phyloP scores from a whole-genome alignment of 2,888 invertebrate genomes.

The Agrotis clavis region DNA sequence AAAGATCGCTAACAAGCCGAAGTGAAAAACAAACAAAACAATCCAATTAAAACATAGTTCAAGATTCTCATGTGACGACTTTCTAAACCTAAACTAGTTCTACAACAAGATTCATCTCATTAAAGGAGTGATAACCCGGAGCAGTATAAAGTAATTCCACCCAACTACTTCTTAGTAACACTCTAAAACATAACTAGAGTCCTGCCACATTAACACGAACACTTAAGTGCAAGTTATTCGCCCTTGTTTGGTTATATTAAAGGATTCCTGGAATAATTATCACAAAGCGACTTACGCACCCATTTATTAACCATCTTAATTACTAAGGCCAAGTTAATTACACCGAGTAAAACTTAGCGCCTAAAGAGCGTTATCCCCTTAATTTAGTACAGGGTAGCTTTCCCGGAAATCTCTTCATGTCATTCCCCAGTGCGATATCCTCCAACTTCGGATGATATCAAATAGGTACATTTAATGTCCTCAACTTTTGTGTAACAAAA shows the following conservation, averaged over 20 bases:
- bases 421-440: conserved; percentile 79
- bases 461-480: conserved; percentile 80
- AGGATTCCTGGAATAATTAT: conserved; percentile 89
- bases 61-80: conserved; percentile 47
- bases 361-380: conserved; percentile 86
- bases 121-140: conserved; percentile 67
- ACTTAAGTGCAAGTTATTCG: conserved; percentile 80
- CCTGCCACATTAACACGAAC: conserved; percentile 81
- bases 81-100: conserved; percentile 63
- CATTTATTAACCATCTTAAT: conserved; percentile 90
- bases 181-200: conserved; percentile 77
- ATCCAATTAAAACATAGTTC: conserved; percentile 51
- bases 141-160: conserved; percentile 70
- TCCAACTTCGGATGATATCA: conserved; percentile 77
- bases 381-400: conserved; percentile 83
- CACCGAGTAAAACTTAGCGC: conserved; percentile 86
- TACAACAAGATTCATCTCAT: conserved; percentile 65
- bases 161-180: conserved; percentile 73
- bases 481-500: conserved; percentile 87
- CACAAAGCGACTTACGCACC: conserved; percentile 88
- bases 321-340: conserved; percentile 90
- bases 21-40: conserved; percentile 16
- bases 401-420: conserved; percentile 83
- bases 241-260: conserved; percentile 87
- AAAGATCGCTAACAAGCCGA: neutral